Evolutionary conservation across 2,113 vertebrate species (phyloP).

Genomic region (Nestor notabilis): DNA sequence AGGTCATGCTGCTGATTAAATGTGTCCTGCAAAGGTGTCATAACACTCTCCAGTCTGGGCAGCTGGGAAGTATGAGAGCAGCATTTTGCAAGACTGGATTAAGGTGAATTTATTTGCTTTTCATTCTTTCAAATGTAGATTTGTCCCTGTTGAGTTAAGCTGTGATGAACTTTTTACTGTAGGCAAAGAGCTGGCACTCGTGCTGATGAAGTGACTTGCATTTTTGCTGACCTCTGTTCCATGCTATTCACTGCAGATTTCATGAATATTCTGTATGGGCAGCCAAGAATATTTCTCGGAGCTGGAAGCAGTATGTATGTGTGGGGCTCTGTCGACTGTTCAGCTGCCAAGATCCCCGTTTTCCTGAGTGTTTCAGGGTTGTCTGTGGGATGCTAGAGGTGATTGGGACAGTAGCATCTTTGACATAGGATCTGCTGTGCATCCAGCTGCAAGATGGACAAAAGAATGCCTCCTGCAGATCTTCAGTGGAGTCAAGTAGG

Average conservation of each 20-base stretch:
- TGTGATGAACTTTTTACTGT: neutral
- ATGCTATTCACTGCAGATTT: neutral
- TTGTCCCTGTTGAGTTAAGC: neutral
- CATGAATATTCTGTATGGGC: neutral
- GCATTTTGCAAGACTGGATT: neutral
- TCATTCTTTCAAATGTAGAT: neutral
- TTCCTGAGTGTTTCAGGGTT: neutral
- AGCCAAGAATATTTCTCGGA: neutral
- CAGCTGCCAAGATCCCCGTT: neutral
- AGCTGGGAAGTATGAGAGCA: neutral
- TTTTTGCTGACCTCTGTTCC: constrained; percentile 7
- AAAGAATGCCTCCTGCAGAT: neutral
- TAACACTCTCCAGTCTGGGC: neutral
- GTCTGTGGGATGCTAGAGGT: neutral
- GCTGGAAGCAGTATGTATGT: neutral
- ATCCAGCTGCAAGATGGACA: neutral
- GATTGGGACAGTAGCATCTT: neutral
- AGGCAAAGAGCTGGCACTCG: neutral
- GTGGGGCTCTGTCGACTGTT: neutral
- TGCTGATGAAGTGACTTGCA: neutral
- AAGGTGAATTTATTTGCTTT: neutral
- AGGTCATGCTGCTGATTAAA: constrained; percentile 4
- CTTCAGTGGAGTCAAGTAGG: neutral
- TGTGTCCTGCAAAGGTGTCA: neutral
- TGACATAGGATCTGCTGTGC: neutral